Percentiles rank a stretch among this genome's conserved stretches.
phyloP scores from a whole-genome alignment of 2,888 invertebrate species.

The Stenichneumon culpator region DNA sequence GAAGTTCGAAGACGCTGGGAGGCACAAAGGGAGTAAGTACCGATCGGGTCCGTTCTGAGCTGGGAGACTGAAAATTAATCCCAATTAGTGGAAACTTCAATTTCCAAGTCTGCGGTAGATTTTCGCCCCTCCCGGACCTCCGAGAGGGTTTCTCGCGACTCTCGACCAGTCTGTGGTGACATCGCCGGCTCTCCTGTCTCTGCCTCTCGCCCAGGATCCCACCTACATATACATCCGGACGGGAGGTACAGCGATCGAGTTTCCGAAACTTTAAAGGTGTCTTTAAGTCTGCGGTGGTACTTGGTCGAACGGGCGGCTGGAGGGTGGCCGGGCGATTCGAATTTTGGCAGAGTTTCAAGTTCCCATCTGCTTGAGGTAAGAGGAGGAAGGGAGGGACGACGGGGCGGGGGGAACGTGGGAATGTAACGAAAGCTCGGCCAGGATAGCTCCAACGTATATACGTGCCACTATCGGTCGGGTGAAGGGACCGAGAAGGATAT shows the following conservation, averaged over 20 bases:
- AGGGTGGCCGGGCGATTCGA: slow-evolving; percentile 75
- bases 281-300: slow-evolving; percentile 77
- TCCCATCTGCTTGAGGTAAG: slow-evolving; percentile 81
- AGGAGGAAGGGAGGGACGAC: slow-evolving; percentile 62
- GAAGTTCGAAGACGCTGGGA: not conserved
- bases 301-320: slow-evolving; percentile 49
- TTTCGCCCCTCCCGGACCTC: slow-evolving; percentile 23
- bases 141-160: slow-evolving; percentile 41
- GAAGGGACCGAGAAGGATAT: slow-evolving; percentile 61
- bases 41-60: slow-evolving; percentile 5
- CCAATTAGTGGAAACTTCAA: slow-evolving; percentile 68
- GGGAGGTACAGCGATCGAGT: slow-evolving; percentile 66
- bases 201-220: slow-evolving; percentile 27
- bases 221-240: slow-evolving; percentile 41
- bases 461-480: slow-evolving; percentile 16
- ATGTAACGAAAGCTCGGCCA: slow-evolving; percentile 67
- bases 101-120: slow-evolving; percentile 62
- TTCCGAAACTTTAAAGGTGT: slow-evolving; percentile 79
- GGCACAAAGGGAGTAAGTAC: not conserved
- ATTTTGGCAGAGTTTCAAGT: slow-evolving; percentile 83
- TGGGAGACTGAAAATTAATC: slow-evolving; percentile 47
- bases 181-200: slow-evolving; percentile 38
- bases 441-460: slow-evolving; percentile 35
- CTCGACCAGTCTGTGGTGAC: slow-evolving; percentile 57
- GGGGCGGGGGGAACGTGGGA: slow-evolving; percentile 61